phyloP scores from a whole-genome alignment of 2,888 invertebrate species.

The Pterostichus niger region DNA sequence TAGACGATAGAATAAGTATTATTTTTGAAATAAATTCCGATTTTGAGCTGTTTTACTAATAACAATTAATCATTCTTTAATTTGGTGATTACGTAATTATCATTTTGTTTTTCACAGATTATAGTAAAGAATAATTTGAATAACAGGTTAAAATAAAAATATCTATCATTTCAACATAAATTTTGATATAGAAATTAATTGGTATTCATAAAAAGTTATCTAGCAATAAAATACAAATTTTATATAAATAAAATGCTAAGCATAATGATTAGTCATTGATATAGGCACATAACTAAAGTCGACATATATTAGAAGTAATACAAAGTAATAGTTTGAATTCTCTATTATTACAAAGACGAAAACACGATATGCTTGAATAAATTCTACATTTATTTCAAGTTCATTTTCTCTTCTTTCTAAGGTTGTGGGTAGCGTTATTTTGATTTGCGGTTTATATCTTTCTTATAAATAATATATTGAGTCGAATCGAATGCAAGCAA shows the following conservation, averaged over 20 bases:
- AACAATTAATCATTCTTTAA: too few species aligned
- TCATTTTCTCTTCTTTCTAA: conserved; percentile 25
- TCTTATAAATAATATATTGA: conserved; percentile 31
- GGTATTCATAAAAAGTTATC: conserved; percentile 37
- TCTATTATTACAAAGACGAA: neutral
- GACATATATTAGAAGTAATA: conserved; percentile 13
- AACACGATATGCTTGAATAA: conserved; percentile 35
- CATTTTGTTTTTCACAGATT: neutral
- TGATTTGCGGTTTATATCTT: conserved; percentile 53
- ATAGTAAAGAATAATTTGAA: neutral
- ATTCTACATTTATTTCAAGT: conserved; percentile 36
- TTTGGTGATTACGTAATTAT: neutral
- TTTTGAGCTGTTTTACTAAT: too few species aligned
- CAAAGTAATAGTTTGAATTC: conserved; percentile 19
- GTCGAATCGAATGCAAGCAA: conserved; percentile 1
- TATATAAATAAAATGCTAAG: conserved; percentile 40
- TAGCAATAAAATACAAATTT: conserved; percentile 40
- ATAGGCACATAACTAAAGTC: too few species aligned
- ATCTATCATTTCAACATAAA: conserved; percentile 9
- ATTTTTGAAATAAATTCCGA: too few species aligned
- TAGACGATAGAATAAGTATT: too few species aligned
- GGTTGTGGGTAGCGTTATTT: conserved; percentile 35
- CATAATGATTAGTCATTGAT: conserved; percentile 16
- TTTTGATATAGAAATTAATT: conserved; percentile 27
- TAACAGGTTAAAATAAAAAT: conserved; percentile 10